Base-by-base conservation (phyloP, 2,797 vertebrate genomes). In the Aldrovandia affinis region DNA sequence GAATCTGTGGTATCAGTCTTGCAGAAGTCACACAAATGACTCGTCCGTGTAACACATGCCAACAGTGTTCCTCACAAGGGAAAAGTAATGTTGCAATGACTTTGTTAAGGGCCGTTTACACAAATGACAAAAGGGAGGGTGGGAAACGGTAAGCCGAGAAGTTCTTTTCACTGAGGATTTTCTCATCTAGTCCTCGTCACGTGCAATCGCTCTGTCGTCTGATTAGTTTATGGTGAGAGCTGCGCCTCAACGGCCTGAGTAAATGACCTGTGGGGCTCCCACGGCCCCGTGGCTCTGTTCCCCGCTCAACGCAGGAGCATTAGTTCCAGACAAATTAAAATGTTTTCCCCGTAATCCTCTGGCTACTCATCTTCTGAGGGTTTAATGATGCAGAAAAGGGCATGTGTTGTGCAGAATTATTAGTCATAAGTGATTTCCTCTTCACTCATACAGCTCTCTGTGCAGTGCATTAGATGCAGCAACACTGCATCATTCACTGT, bases 21-120 rank as follows among this genome's bases (percentile, higher is more conserved):
- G 12, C 6, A 50, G 12, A 5, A 50, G 47, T 50, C 12, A 50
- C 47, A 50, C 47, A 50, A 5, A n/a, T n/a, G n/a, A n/a, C n/a
- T n/a, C n/a, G n/a, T 20, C 42, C 25, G 1, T n/a, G 42, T 10
- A 47, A 77, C 22, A 47, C 25, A 77, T 77, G 20, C 22, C 42
- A 70, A 7, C 33, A 18, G 33, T 39, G 14, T 39, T 70, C 68
- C 33, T 30, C 22, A 47, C 39, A n/a, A 77, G 22, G 10, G 73
- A 47, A 14, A 77, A n/a, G 73, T 47, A n/a, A 77, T 28, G 73
- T 47, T 47, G 18, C 42, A 47, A 28, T 47, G 73, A 5, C 39
- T 77, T 47, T 77, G 33, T 77, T 47, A 25, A 77, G 68, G 33
- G 1, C 68, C 36, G 22, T 70, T 70, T 68, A 75, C 73, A 77